phyloP scores from a whole-genome alignment of 2,113 vertebrate genomes.

The Uropsilus gracilis region DNA sequence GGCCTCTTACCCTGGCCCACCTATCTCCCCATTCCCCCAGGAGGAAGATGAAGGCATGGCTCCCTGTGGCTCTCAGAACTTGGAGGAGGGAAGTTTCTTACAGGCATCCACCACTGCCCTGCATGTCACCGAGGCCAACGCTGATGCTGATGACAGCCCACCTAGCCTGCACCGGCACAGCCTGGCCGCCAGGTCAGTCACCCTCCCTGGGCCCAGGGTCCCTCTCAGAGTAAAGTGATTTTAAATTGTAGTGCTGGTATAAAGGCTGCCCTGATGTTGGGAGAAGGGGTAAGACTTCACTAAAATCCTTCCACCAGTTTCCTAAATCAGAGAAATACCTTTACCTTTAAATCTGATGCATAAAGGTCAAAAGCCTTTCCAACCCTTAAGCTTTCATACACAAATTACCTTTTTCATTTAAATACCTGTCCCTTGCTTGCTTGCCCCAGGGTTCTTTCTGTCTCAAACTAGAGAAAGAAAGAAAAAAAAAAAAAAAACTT shows the following conservation, averaged over 20 bases:
- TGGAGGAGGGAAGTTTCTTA: slow-evolving; percentile 94
- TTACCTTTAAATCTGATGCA: too few species aligned
- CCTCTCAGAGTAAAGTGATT: neutral
- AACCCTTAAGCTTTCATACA: too few species aligned
- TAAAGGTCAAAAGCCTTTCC: too few species aligned
- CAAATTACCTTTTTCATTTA: too few species aligned
- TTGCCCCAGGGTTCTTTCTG: too few species aligned
- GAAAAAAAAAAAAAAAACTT: too few species aligned
- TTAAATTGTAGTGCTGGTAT: too few species aligned
- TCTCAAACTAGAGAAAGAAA: too few species aligned
- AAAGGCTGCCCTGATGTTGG: fast-evolving
- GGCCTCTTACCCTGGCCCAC: neutral
- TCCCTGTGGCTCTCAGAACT: slow-evolving; percentile 91
- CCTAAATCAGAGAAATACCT: too few species aligned
- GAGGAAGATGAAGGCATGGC: slow-evolving; percentile 93
- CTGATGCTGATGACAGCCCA: slow-evolving; percentile 85
- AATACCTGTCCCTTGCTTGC: too few species aligned
- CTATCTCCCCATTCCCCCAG: slow-evolving; percentile 79
- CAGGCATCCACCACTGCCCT: slow-evolving; percentile 90
- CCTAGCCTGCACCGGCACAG: slow-evolving; percentile 90
- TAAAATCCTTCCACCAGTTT: too few species aligned
- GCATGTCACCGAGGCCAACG: slow-evolving; percentile 90
- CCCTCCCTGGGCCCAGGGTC: neutral
- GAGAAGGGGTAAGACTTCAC: too few species aligned
- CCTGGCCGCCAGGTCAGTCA: slow-evolving; percentile 91